Evolutionary conservation across 2,888 invertebrate genomes (phyloP).

Genomic region (Caenorhabditis sp.): DNA sequence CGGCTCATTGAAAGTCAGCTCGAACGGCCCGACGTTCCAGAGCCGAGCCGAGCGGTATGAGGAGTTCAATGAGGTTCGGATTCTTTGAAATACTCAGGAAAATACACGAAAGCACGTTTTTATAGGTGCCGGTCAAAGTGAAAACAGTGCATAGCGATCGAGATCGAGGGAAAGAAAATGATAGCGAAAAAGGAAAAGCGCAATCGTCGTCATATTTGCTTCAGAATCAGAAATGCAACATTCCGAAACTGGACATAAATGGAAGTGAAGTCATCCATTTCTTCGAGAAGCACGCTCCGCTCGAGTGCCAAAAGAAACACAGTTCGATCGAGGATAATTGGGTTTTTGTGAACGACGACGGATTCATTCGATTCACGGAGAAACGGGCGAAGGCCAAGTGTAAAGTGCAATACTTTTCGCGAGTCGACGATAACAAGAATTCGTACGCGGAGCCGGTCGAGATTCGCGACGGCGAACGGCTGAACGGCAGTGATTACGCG

Average conservation of each 20-base stretch:
- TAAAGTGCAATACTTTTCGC: conserved; percentile 48
- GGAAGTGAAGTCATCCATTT: conserved; percentile 72
- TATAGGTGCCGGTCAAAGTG: conserved; percentile 32
- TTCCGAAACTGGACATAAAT: conserved; percentile 75
- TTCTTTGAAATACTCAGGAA: neutral
- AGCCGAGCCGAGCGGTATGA: conserved; percentile 28
- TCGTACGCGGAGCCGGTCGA: conserved; percentile 30
- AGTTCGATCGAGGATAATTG: conserved; percentile 65
- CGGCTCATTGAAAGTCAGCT: conserved; percentile 20
- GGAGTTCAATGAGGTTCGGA: conserved; percentile 2
- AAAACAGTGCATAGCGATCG: conserved; percentile 46
- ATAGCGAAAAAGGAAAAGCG: neutral
- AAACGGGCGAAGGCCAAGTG: conserved; percentile 60
- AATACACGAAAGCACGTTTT: neutral
- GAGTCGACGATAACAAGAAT: conserved; percentile 60
- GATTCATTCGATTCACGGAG: conserved; percentile 63
- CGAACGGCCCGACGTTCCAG: conserved; percentile 1
- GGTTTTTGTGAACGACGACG: conserved; percentile 69
- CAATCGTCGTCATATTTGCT: neutral
- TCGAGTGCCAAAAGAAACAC: conserved; percentile 60
- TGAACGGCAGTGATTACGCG: conserved; percentile 55
- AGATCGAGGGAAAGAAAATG: neutral
- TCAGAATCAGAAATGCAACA: conserved; percentile 66
- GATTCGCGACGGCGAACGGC: conserved; percentile 30
- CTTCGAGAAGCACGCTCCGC: conserved; percentile 63